Conservation (phyloP, 92 coral and sea anemone genomes). For the Parazoanthus swiftii region DNA sequence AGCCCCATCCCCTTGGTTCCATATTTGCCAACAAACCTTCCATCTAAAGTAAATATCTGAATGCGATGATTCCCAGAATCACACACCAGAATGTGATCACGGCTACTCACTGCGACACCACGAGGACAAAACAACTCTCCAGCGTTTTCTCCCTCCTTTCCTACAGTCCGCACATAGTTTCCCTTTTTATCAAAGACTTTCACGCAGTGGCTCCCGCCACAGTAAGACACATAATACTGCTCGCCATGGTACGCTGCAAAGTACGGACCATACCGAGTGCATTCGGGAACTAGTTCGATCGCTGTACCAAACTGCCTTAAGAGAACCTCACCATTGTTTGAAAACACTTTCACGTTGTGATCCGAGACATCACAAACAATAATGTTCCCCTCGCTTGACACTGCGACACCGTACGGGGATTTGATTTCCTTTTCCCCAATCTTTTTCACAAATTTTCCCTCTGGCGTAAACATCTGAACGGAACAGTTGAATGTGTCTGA, state of each 20-base stretch:
- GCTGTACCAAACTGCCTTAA: slow-evolving; percentile 21
- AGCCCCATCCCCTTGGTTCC: slow-evolving; percentile 44
- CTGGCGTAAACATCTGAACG: slow-evolving; percentile 28
- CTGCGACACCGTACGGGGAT: slow-evolving; percentile 29
- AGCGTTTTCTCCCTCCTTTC: slow-evolving; percentile 31
- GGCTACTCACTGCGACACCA: slow-evolving; percentile 31
- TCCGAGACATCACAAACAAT: slow-evolving; percentile 35
- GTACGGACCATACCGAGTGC: slow-evolving; percentile 33
- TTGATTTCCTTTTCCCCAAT: slow-evolving; percentile 28
- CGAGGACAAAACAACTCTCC: slow-evolving; percentile 35
- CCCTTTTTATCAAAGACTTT: slow-evolving; percentile 33
- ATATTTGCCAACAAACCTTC: slow-evolving; percentile 52
- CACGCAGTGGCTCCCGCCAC: slow-evolving; percentile 42
- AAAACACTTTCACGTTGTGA: slow-evolving; percentile 31
- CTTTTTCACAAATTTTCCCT: slow-evolving; percentile 29
- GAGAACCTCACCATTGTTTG: slow-evolving; percentile 11
- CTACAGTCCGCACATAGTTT: slow-evolving; percentile 13
- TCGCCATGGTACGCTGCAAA: slow-evolving; percentile 31
- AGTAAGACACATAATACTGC: slow-evolving; percentile 34
- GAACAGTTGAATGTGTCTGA: slow-evolving; percentile 28
- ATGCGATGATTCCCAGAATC: slow-evolving; percentile 39
- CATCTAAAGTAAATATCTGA: slow-evolving; percentile 52
- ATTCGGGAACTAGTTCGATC: slow-evolving; percentile 25
- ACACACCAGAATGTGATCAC: slow-evolving; percentile 46
- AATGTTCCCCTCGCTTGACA: slow-evolving; percentile 22